A percentile compares a stretch with the other conserved stretches of the same genome.
These are phyloP conservation scores for Phymorhynchus buccinoides DNA, from an alignment of 1,140 invertebrate species.

Conservation along the genomic window DNA sequence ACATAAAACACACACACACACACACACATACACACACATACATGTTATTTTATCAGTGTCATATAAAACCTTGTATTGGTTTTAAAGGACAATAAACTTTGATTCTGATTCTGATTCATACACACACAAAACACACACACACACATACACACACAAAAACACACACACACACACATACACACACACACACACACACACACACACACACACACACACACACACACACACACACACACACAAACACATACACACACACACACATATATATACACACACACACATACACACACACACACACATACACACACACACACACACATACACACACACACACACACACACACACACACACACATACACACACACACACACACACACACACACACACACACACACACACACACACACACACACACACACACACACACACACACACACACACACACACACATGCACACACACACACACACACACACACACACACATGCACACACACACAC, in stretches of 20 bases:
- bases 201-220: slow-evolving; percentile 25
- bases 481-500: background rate
- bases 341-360: background rate
- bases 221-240: slow-evolving; percentile 27
- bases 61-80: too few relatives aligned
- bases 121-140: background rate
- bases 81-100: too few relatives aligned
- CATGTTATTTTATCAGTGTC: too few relatives aligned
- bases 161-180: slow-evolving; percentile 17
- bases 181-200: slow-evolving; percentile 24
- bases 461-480: too few relatives aligned
- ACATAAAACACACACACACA: background rate
- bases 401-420: background rate
- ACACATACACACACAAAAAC: background rate
- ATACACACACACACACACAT: slow-evolving; percentile 21
- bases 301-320: slow-evolving; percentile 16
- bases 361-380: slow-evolving; percentile 3
- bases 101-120: too few relatives aligned
- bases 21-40: background rate
- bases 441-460: too few relatives aligned
- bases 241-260: background rate
- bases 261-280: slow-evolving; percentile 15
- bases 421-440: background rate
- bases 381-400: background rate
- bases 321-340: slow-evolving; percentile 17